Evolutionary conservation across 2,888 invertebrate genomes (phyloP).

Genomic region (Leptura quadrifasciata): DNA sequence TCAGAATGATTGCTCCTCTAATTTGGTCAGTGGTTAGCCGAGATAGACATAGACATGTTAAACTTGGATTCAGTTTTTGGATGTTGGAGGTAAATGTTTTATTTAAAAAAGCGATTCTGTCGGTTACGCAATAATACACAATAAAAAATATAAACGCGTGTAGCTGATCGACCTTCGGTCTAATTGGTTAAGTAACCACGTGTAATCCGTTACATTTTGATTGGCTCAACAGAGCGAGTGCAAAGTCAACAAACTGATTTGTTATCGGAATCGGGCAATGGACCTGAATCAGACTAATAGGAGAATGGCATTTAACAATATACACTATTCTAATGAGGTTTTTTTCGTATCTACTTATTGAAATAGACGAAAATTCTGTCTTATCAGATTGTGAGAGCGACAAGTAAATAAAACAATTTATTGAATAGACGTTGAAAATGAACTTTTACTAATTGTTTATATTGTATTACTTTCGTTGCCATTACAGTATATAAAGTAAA

Average conservation of each 20-base stretch:
- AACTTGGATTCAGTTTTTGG: conserved; percentile 61
- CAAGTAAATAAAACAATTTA: not conserved
- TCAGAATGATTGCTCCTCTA: conserved; percentile 38
- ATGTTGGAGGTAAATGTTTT: conserved; percentile 59
- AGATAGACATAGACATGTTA: conserved; percentile 34
- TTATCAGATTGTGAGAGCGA: not conserved
- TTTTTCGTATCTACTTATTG: not conserved
- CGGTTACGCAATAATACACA: not conserved
- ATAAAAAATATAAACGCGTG: not conserved
- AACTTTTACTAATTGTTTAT: too few species aligned
- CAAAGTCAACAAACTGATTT: not conserved
- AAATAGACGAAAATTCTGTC: not conserved
- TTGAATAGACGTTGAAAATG: too few species aligned
- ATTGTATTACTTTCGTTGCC: too few species aligned
- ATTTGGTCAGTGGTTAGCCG: conserved; percentile 38
- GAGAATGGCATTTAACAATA: too few species aligned
- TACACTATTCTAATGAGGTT: not conserved
- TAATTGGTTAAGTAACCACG: not conserved
- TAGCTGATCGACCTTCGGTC: not conserved
- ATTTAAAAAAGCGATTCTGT: not conserved
- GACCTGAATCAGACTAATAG: not conserved
- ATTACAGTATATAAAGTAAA: too few species aligned
- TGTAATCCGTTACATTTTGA: not conserved
- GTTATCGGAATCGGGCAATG: conserved; percentile 3
- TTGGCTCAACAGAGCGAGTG: not conserved